Percentiles rank a stretch among this genome's conserved stretches.
phyloP scores from a whole-genome alignment of 2,888 invertebrate genomes.

The Craniophora ligustri region DNA sequence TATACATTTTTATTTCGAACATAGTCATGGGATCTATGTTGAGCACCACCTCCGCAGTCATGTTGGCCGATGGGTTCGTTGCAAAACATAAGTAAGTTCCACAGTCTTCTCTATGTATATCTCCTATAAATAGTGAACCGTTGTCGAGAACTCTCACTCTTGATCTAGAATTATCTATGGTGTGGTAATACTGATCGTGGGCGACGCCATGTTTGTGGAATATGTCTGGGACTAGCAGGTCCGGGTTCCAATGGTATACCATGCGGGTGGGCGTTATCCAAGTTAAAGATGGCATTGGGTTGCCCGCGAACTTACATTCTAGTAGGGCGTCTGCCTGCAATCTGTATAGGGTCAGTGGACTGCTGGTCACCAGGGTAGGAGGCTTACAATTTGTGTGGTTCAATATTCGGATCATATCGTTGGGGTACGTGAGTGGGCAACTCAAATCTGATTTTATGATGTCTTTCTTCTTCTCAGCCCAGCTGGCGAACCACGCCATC shows the following conservation, averaged over 20 bases:
- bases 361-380: conserved; percentile 89
- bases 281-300: conserved; percentile 93
- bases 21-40: conserved; percentile 96
- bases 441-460: conserved; percentile 89
- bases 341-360: conserved; percentile 90
- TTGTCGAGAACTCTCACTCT: conserved; percentile 92
- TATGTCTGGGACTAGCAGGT: conserved; percentile 90
- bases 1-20: conserved; percentile 94
- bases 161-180: conserved; percentile 83
- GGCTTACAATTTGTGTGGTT: conserved; percentile 91
- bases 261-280: conserved; percentile 94
- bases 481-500: conserved; percentile 92
- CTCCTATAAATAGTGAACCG: conserved; percentile 93
- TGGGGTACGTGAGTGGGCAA: conserved; percentile 90
- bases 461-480: conserved; percentile 85
- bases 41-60: conserved; percentile 92
- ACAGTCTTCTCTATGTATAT: conserved; percentile 93
- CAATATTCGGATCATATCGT: conserved; percentile 92
- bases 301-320: conserved; percentile 93
- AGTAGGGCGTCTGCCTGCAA: conserved; percentile 91
- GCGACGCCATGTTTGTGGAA: conserved; percentile 91
- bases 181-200: conserved; percentile 86
- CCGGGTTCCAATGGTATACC: conserved; percentile 94
- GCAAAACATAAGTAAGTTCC: conserved; percentile 96
- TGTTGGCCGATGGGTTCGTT: conserved; percentile 94